Percentiles rank a stretch among this genome's conserved stretches.
These are phyloP conservation scores for Lytechinus pictus DNA, from an alignment of 35 echinoderm and acorn worm species.

Conservation along the genomic window DNA sequence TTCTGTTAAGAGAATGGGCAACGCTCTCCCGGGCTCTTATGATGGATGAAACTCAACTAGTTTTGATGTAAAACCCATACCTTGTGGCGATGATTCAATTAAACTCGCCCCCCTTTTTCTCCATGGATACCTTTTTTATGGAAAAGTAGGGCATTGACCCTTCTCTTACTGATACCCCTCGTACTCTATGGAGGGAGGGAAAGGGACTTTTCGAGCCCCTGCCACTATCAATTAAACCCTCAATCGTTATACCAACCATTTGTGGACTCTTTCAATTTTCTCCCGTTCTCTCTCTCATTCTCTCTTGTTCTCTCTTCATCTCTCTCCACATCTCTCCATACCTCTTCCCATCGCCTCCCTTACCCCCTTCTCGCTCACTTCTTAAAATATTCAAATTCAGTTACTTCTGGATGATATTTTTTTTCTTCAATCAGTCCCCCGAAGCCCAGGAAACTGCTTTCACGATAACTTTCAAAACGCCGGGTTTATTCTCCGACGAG, in stretches of 20 bases:
- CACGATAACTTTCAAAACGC: background rate
- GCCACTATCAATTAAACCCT: constrained; percentile 19
- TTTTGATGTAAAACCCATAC: constrained; percentile 30
- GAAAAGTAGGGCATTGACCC: constrained; percentile 33
- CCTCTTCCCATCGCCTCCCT: no score
- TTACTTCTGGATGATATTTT: background rate
- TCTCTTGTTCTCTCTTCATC: background rate
- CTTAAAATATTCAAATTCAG: background rate
- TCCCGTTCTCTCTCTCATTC: background rate
- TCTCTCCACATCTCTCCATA: no score
- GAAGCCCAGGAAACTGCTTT: background rate
- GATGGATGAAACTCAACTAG: constrained; percentile 18
- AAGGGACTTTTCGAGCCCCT: background rate
- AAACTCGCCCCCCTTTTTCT: constrained; percentile 12
- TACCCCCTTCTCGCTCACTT: background rate
- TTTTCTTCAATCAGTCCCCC: background rate
- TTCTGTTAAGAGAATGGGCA: background rate
- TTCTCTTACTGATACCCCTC: background rate
- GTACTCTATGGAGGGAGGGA: background rate
- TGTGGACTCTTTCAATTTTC: background rate
- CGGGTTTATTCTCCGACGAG: background rate
- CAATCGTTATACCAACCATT: constrained; percentile 11
- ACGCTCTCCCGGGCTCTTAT: background rate
- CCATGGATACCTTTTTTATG: background rate
- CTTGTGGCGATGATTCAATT: constrained; percentile 25